phyloP scores from a whole-genome alignment of 2,888 invertebrate genomes.

The Cataglyphis livida region DNA sequence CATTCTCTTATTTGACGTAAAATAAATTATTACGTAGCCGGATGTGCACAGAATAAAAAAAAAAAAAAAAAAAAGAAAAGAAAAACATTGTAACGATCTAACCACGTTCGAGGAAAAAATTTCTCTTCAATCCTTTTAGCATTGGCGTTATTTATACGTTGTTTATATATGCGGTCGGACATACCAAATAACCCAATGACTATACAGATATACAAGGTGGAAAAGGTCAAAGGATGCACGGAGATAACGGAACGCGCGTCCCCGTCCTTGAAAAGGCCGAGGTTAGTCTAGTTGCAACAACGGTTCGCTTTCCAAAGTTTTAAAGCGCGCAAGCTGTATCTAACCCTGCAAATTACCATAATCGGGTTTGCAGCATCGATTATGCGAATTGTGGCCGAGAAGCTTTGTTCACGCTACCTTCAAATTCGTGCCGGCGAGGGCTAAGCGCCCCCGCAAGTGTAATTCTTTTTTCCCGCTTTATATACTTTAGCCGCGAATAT shows the following conservation, averaged over 20 bases:
- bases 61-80: too few species aligned
- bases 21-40: constrained; percentile 1
- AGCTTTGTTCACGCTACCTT: constrained; percentile 44
- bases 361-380: constrained; percentile 53
- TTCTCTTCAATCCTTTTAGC: not conserved
- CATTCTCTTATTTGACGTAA: not conserved
- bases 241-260: constrained; percentile 66
- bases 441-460: not conserved
- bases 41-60: not conserved
- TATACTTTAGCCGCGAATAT: constrained; percentile 11
- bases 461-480: not conserved
- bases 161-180: constrained; percentile 26
- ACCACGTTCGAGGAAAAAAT: not conserved
- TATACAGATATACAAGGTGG: constrained; percentile 31
- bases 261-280: constrained; percentile 67
- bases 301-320: constrained; percentile 48
- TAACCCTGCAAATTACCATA: constrained; percentile 52
- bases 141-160: constrained; percentile 20
- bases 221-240: constrained; percentile 61
- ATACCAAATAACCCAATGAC: constrained; percentile 42
- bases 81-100: not conserved
- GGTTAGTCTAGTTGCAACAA: constrained; percentile 42
- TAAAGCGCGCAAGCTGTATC: constrained; percentile 45
- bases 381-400: constrained; percentile 41
- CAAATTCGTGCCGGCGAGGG: constrained; percentile 28